phyloP scores from a whole-genome alignment of 2,797 vertebrate genomes.

The Urophycis tenuis region DNA sequence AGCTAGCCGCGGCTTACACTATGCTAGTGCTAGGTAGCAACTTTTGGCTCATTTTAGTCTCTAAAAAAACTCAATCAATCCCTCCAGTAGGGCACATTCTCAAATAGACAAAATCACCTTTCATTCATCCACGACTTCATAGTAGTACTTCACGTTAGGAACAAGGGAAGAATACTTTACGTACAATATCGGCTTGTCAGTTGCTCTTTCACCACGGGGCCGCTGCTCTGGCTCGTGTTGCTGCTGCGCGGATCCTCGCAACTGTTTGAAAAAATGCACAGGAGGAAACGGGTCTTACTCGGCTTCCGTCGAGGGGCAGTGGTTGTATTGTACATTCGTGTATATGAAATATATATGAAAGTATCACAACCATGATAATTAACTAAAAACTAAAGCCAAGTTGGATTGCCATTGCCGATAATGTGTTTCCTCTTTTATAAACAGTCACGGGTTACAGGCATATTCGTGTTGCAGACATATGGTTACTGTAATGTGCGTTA shows the following conservation, averaged over 20 bases:
- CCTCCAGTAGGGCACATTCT: not conserved
- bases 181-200: constrained; percentile 57
- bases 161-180: constrained; percentile 31
- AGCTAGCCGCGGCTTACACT: constrained; percentile 22
- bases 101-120: not conserved
- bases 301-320: constrained; percentile 55
- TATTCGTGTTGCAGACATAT: too few species aligned
- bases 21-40: constrained; percentile 34
- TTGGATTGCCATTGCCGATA: too few species aligned
- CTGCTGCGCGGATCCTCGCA: constrained; percentile 51
- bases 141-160: not conserved
- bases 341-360: too few species aligned
- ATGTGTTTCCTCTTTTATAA: too few species aligned
- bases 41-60: constrained; percentile 33
- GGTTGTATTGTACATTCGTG: too few species aligned
- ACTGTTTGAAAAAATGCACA: constrained; percentile 57
- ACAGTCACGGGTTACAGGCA: too few species aligned
- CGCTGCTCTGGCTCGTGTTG: constrained; percentile 43
- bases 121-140: not conserved
- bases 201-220: constrained; percentile 51
- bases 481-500: too few species aligned
- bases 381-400: too few species aligned
- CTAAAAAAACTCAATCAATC: not conserved
- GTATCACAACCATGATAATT: too few species aligned
- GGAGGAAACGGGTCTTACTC: constrained; percentile 45